Evolutionary conservation across 23 tunicate species (phyloP), one percentile per base, ranked within the genome.

Genomic region (Phallusia fumigata): DNA sequence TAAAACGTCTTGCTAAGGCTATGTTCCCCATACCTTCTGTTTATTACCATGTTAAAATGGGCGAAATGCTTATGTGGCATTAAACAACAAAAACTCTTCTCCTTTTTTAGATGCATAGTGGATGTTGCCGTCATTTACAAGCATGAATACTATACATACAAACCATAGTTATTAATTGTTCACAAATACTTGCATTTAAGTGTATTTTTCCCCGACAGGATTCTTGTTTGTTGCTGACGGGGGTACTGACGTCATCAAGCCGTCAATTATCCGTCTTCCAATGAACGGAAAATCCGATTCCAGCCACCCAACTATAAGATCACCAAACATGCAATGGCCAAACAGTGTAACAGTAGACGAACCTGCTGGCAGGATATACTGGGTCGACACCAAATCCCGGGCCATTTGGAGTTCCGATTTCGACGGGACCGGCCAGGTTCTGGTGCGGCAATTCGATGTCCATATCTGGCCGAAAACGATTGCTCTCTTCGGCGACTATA

Each of bases 361-460:
- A 28, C 51, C 53, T 6, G 86, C 84, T 0, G 11, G 30, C 13
- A 80, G 91, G 35, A 49, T 92, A 33, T 92, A 86, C 52, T 92
- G 97, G 97, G 84, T 85, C 19, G 91, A 92, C 64, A 35, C 81
- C 19, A 92, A 92, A 75, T 32, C 31, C 30, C 33, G 52, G 82
- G 22, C 83, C 16, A 92, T 92, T 3, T 81, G 65, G n/a, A 83
- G 88, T 53, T 53, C 64, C 31, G 47, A 32, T 0, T 76, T 35
- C 24, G 82, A 83, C 51, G 97, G 97, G 5, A 18, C 36, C 0
- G 49, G 75, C 16, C 45, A 85, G 11, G 36, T 44, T 3, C 0
- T 87, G 33, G 87, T 87, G 8, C 74, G 64, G 26, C 44, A 64
- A 18, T 87, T 92, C 50, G 47, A 31, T 45, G 50, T 31, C 33